phyloP scores from a whole-genome alignment of 2,113 vertebrate species.

The Cheirogaleus medius region DNA sequence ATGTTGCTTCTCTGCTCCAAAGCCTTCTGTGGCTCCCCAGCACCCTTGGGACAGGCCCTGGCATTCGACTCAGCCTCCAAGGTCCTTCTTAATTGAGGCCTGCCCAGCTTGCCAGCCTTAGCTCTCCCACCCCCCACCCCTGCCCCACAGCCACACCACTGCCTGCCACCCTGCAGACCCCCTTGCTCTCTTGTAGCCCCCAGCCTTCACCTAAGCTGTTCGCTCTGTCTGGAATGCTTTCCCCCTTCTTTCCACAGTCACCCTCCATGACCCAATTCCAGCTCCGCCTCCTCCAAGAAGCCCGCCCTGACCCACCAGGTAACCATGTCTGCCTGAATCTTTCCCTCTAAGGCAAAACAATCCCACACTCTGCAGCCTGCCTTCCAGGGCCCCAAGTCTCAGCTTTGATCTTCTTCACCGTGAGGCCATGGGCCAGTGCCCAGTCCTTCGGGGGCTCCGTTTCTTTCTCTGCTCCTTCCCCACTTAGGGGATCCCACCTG shows the following conservation, averaged over 20 bases:
- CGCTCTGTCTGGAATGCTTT: background rate
- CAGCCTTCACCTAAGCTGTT: background rate
- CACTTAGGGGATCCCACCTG: background rate
- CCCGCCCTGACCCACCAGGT: background rate
- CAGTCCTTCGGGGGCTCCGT: background rate
- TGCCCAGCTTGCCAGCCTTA: background rate
- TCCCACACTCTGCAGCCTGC: background rate
- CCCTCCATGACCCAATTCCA: background rate
- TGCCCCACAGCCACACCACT: background rate
- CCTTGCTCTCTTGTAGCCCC: rapidly evolving
- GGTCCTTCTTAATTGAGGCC: background rate
- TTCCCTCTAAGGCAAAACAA: background rate
- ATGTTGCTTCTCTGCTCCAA: background rate
- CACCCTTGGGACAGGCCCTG: background rate
- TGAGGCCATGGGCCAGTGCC: background rate
- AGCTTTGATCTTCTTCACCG: background rate
- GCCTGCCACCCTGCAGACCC: background rate
- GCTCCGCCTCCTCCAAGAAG: background rate
- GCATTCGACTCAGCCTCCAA: background rate
- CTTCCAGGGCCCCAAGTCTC: background rate
- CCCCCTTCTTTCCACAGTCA: background rate
- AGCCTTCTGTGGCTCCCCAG: background rate
- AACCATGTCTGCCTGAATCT: background rate
- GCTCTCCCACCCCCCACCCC: background rate
- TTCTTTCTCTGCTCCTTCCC: background rate